phyloP scores from a whole-genome alignment of 2,888 invertebrate species.

The Timema podura region DNA sequence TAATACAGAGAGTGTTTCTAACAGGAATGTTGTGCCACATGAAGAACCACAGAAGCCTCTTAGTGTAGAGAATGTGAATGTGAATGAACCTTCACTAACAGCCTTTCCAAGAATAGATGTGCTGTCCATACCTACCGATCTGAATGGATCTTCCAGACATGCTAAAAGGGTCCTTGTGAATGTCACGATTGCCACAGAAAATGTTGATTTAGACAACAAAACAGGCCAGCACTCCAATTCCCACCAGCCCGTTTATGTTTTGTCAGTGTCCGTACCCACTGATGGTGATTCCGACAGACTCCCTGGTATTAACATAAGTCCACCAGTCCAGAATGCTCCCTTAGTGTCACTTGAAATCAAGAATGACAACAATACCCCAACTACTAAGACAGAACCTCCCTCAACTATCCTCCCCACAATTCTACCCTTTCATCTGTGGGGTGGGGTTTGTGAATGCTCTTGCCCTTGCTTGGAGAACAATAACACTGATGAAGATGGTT shows the following conservation, averaged over 20 bases:
- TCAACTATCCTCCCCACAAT: slow-evolving; percentile 39
- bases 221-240: slow-evolving; percentile 32
- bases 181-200: slow-evolving; percentile 74
- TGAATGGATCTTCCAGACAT: slow-evolving; percentile 25
- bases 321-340: slow-evolving; percentile 28
- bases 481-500: slow-evolving; percentile 38
- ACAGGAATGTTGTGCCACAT: slow-evolving; percentile 16
- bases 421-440: slow-evolving; percentile 45
- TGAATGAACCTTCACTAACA: slow-evolving; percentile 22
- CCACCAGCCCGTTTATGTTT: slow-evolving; percentile 61
- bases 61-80: slow-evolving; percentile 17
- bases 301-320: slow-evolving; percentile 50
- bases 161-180: slow-evolving; percentile 71
- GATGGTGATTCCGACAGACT: slow-evolving; percentile 51
- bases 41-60: slow-evolving; percentile 2
- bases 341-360: slow-evolving; percentile 26
- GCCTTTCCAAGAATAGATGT: slow-evolving; percentile 28
- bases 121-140: slow-evolving; percentile 27
- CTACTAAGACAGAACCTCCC: slow-evolving; percentile 19
- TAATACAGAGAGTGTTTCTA: slow-evolving; percentile 21
- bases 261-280: slow-evolving; percentile 76
- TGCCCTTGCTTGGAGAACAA: slow-evolving; percentile 62
- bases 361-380: slow-evolving; percentile 18
- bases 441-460: slow-evolving; percentile 69
- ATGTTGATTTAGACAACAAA: slow-evolving; percentile 40